Base-by-base conservation (phyloP, 2,888 invertebrate genomes). In the Orchesella flavescens region DNA sequence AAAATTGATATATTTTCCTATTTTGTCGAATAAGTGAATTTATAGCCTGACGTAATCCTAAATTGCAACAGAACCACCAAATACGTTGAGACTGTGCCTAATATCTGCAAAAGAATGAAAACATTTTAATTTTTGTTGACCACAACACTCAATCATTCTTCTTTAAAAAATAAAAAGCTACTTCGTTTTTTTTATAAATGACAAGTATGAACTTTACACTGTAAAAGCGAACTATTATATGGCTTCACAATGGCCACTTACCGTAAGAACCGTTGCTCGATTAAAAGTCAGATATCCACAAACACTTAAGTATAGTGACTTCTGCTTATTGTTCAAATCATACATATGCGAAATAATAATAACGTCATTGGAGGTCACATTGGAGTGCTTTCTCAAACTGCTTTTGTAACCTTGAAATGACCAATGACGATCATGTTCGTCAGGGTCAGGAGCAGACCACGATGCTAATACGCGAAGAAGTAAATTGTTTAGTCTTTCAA, bases 261-360 rank as follows among this genome's bases (percentile, higher is more conserved):
- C 75, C n/a, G 75, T n/a, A 13, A 75, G 43, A 34, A 75, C 66
- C 5, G 75, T 66, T 24, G 65, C 19, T 5, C 65, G 65, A 34
- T 63, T 55, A 17, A 75, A 21, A n/a, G 55, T n/a, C 17, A 65
- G 53, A 19, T 63, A 63, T 2, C 34, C 34, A 34, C 34, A 34
- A n/a, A n/a, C 49, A 43, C 65, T 75, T 10, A 75, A n/a, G 43
- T n/a, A 63, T 0, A 75, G 23, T 19, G 66, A 66, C 43, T 17
- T 23, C 65, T 75, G 65, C 15, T 43, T 46, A 34, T 21, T 75
- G 55, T 66, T 75, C 24, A 65, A n/a, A 13, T 75, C 66, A n/a
- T 75, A 75, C 21, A 75, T 10, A 34, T 66, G 66, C 10, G 44
- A 44, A 24, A 75, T 34, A 10, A 66, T 53, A 13, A 24, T 53